Conservation (phyloP, 2,888 invertebrate genomes). For the Ophraella communa region DNA sequence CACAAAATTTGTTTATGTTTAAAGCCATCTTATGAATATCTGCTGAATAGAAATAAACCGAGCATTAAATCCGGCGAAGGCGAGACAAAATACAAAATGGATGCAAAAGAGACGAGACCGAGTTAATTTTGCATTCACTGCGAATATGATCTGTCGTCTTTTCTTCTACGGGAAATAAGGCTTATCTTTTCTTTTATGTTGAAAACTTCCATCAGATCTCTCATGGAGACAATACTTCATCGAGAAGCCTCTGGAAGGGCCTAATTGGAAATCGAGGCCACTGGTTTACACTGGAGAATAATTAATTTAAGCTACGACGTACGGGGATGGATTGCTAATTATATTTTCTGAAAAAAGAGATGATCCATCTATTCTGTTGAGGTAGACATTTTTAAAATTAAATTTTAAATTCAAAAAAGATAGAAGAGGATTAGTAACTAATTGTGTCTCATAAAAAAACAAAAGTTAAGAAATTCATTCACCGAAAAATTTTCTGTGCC, state of each 20-base stretch:
- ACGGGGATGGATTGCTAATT: constrained; percentile 28
- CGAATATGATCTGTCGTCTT: constrained; percentile 55
- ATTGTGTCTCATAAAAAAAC: not conserved
- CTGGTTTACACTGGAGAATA: constrained; percentile 32
- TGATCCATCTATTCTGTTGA: constrained; percentile 22
- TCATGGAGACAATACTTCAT: constrained; percentile 56
- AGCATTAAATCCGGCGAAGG: constrained; percentile 51
- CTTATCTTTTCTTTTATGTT: constrained; percentile 55
- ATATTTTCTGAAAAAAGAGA: constrained; percentile 25
- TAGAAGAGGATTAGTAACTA: not conserved
- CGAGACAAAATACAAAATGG: constrained; percentile 34
- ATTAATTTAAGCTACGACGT: constrained; percentile 31
- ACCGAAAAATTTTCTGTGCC: too few relatives aligned
- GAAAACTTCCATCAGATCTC: constrained; percentile 52
- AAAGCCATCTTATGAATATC: constrained; percentile 51
- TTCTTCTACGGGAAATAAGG: constrained; percentile 52
- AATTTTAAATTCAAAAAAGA: not conserved
- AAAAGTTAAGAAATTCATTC: too few relatives aligned
- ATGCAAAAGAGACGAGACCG: constrained; percentile 44
- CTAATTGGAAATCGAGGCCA: constrained; percentile 50
- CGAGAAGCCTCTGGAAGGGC: constrained; percentile 46
- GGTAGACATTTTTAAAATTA: not conserved
- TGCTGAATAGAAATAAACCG: constrained; percentile 52
- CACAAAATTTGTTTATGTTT: constrained; percentile 53
- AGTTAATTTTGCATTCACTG: constrained; percentile 55